Base-by-base conservation (phyloP, 2,888 invertebrate genomes). In the Lasioglossum lativentre region DNA sequence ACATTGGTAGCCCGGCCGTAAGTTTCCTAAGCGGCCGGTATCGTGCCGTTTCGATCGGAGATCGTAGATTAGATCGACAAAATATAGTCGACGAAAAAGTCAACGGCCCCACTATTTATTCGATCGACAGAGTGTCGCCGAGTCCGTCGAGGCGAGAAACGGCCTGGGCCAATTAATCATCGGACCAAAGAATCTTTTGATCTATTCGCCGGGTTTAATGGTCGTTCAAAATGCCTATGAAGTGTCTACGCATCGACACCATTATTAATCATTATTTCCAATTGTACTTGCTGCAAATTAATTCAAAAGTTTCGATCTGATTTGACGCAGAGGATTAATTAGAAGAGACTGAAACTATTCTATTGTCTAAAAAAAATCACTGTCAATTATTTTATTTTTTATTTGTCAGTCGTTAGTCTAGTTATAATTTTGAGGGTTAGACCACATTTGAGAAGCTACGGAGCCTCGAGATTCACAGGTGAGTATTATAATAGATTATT, bases 91-190 rank as follows among this genome's bases (percentile, higher is more conserved):
- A 2, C 72, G 45, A 75, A 70, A 75, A 82, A 79, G 86, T 82
- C 77, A 85, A 85, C 71, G 76, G 45, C 79, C 81, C 27, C 38
- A 42, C 47, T 78, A 72, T 85, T 83, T 85, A 81, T 81, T 84
- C 83, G 34, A 86, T 83, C 73, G n/a, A 66, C 72, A 47, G 38
- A n/a, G 40, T 40, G 71, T 75, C 59, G 30, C 56, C 68, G 52
- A 38, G 45, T 70, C 45, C 42, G 10, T 56, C 38, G 63, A 12
- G 27, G 72, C 59, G 68, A 76, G 78, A 78, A 82, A 76, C 34
- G 27, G 68, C 6, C 42, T 38, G 52, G 42, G 74, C 71, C 82
- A 85, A 84, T 89, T 89, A 87, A 88, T 87, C 88, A 88, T 47
- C 80, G 74, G 73, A 38, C 63, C 40, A 12, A 47, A 66, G 34